These are phyloP conservation scores for Psittacula echo DNA, from an alignment of 2,797 vertebrate species.

Conservation along the genomic window DNA sequence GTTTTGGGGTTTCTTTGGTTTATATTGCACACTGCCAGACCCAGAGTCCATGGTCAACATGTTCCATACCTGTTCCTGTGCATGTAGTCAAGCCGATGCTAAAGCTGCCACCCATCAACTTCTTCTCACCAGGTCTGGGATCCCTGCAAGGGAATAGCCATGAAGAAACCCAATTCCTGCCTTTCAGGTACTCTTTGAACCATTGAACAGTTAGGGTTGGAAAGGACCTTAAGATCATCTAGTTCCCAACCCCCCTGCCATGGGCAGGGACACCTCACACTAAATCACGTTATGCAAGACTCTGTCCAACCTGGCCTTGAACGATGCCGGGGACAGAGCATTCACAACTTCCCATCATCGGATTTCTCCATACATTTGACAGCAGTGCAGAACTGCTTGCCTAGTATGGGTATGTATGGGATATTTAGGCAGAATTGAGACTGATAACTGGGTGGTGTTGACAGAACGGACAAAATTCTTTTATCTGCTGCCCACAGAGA, in stretches of 20 bases:
- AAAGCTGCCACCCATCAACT: not conserved
- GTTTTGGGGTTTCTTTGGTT: not conserved
- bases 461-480: not conserved
- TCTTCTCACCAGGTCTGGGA: not conserved
- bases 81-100: accelerated
- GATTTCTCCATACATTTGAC: accelerated
- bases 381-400: not conserved
- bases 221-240: not conserved
- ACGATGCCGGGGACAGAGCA: not conserved
- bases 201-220: not conserved
- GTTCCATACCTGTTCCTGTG: not conserved
- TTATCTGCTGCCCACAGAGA: not conserved
- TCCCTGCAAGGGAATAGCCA: not conserved
- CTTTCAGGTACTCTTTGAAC: not conserved
- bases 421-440: not conserved
- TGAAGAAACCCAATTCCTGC: not conserved
- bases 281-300: not conserved
- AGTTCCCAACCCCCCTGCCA: not conserved
- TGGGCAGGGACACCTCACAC: not conserved
- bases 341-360: not conserved
- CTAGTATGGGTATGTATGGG: accelerated
- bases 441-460: not conserved
- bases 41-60: not conserved
- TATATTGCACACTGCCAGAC: not conserved
- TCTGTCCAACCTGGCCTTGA: not conserved